phyloP scores from a whole-genome alignment of 2,888 invertebrate species.

The Idaea biselata region DNA sequence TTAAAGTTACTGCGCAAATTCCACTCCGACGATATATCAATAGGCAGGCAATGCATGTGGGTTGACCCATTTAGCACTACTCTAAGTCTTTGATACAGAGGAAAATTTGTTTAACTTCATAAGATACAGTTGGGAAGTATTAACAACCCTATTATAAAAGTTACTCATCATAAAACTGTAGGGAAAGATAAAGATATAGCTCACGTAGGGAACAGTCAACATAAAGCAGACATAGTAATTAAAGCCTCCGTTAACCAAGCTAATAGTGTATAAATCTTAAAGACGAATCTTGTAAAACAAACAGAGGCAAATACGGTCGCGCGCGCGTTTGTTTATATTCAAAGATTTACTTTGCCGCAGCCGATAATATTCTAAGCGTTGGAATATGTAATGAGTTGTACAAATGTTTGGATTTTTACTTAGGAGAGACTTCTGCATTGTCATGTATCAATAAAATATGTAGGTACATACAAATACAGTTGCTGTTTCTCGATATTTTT shows the following conservation, averaged over 20 bases:
- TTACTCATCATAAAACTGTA: neutral
- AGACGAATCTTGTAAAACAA: slow-evolving; percentile 54
- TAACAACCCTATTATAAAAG: neutral
- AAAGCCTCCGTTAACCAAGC: slow-evolving; percentile 62
- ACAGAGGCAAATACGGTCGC: slow-evolving; percentile 46
- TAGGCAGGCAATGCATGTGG: slow-evolving; percentile 26
- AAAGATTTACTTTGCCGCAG: slow-evolving; percentile 42
- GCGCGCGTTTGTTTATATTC: slow-evolving; percentile 41
- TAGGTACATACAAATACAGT: slow-evolving; percentile 15
- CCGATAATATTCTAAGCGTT: slow-evolving; percentile 34
- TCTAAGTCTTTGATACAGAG: neutral
- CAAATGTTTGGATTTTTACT: slow-evolving; percentile 32
- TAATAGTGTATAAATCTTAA: slow-evolving; percentile 59
- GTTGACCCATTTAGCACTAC: slow-evolving; percentile 26
- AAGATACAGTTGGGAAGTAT: neutral
- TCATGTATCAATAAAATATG: slow-evolving; percentile 9
- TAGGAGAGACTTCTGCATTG: slow-evolving; percentile 22
- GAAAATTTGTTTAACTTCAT: too few species aligned
- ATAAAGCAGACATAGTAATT: slow-evolving; percentile 60
- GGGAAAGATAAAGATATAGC: slow-evolving; percentile 6
- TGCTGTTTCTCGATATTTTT: slow-evolving; percentile 21
- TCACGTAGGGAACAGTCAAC: slow-evolving; percentile 35
- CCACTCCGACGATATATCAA: slow-evolving; percentile 18
- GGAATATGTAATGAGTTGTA: slow-evolving; percentile 26
- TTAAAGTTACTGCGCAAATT: slow-evolving; percentile 27